A percentile compares a stretch with the other conserved stretches of the same genome.
These are phyloP conservation scores for Hylaeus anthracinus DNA, from an alignment of 1,140 invertebrate genomes.

Conservation along the genomic window DNA sequence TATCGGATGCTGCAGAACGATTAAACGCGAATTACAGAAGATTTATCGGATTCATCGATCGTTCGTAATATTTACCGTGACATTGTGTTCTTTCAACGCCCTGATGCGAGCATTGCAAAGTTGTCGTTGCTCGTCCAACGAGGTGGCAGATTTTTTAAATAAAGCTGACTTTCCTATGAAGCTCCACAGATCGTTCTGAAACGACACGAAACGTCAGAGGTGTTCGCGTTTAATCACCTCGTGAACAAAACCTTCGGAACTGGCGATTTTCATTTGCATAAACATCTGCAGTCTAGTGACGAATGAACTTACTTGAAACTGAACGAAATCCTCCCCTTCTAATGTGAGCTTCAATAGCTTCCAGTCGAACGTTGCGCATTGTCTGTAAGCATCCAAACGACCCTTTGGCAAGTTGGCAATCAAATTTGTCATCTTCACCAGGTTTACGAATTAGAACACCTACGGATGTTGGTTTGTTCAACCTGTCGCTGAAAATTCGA, in stretches of 20 bases:
- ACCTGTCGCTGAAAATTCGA: background rate
- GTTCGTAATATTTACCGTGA: slow-evolving; percentile 78
- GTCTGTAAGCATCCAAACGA: slow-evolving; percentile 88
- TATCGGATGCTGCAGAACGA: slow-evolving; percentile 23
- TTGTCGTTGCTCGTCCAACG: slow-evolving; percentile 88
- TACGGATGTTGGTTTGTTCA: slow-evolving; percentile 3
- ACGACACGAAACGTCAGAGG: slow-evolving; percentile 56
- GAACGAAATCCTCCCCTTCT: slow-evolving; percentile 83
- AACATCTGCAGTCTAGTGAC: no score
- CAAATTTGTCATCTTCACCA: slow-evolving; percentile 55
- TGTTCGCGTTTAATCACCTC: background rate
- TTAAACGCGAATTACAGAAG: background rate
- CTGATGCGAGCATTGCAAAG: slow-evolving; percentile 84
- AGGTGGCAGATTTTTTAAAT: slow-evolving; percentile 84
- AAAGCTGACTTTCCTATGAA: slow-evolving; percentile 90
- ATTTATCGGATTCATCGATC: background rate
- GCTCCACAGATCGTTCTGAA: slow-evolving; percentile 91
- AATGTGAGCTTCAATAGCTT: slow-evolving; percentile 89
- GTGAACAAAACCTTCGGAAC: background rate
- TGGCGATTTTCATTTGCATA: no score
- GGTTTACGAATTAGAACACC: background rate
- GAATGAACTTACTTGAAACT: slow-evolving; percentile 80
- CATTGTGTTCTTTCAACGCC: slow-evolving; percentile 76
- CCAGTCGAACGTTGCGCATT: slow-evolving; percentile 91
- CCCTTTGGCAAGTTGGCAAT: slow-evolving; percentile 85